A percentile compares a stretch with the other conserved stretches of the same genome.
Evolutionary conservation across 2,113 vertebrate genomes (phyloP).

Genomic region (Leuciscus idus): DNA sequence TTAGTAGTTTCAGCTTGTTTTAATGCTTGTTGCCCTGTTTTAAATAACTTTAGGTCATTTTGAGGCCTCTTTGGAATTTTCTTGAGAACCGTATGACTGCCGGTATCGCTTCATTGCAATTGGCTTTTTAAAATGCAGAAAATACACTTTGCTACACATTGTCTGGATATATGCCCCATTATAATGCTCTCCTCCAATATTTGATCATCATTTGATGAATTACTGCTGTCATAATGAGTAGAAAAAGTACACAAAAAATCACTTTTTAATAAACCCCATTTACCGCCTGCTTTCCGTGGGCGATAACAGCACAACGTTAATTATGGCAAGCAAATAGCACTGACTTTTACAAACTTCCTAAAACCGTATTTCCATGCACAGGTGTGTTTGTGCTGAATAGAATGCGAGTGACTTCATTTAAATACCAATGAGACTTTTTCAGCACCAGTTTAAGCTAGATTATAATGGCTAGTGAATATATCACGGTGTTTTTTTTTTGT

Average conservation of each 20-base stretch:
- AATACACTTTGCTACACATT: neutral
- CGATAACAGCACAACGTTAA: neutral
- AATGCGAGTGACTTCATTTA: neutral
- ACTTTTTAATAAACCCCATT: slow-evolving; percentile 17
- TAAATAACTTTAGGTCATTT: neutral
- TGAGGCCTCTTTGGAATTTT: neutral
- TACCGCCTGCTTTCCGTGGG: neutral
- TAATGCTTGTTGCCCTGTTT: neutral
- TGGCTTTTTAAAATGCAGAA: slow-evolving; percentile 1
- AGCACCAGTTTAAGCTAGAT: slow-evolving; percentile 9
- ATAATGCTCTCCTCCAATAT: neutral
- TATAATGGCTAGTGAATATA: neutral
- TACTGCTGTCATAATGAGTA: slow-evolving; percentile 14
- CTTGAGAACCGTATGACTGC: neutral
- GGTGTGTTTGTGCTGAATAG: slow-evolving; percentile 17
- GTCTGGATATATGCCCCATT: slow-evolving; percentile 12
- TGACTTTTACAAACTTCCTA: slow-evolving; percentile 11
- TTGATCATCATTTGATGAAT: slow-evolving; percentile 3
- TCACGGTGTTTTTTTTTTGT: neutral
- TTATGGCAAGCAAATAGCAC: neutral
- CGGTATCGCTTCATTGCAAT: neutral
- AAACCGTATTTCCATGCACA: neutral
- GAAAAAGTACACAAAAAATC: neutral
- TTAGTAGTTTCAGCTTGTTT: neutral
- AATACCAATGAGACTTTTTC: neutral